Percentiles rank a stretch among this genome's conserved stretches.
Evolutionary conservation across 2,113 vertebrate genomes (phyloP).

Genomic region (Pelecanus crispus): DNA sequence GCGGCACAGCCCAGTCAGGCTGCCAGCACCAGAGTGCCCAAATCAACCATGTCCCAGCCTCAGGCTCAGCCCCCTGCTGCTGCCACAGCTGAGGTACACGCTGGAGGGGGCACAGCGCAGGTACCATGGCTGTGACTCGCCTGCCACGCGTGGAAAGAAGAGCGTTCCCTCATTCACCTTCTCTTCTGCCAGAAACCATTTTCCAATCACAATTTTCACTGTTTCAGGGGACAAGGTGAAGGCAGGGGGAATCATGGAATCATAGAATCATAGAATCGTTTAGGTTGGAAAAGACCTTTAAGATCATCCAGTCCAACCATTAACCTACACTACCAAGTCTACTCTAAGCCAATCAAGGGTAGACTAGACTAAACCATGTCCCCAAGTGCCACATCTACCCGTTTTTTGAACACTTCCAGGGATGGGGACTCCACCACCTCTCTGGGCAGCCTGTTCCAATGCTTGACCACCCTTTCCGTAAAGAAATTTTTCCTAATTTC

Average conservation of each 20-base stretch:
- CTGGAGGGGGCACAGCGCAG: neutral
- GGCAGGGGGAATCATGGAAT: neutral
- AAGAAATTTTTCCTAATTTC: too few relatives aligned
- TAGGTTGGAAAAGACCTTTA: too few relatives aligned
- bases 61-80: neutral
- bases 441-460: too few relatives aligned
- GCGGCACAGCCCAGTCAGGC: neutral
- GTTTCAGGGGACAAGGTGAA: neutral
- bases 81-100: accelerated
- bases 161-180: neutral
- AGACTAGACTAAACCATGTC: too few relatives aligned
- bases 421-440: too few relatives aligned
- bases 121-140: neutral
- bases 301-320: too few relatives aligned
- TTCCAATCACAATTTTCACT: neutral
- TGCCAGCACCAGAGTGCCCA: neutral
- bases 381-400: too few relatives aligned
- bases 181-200: neutral
- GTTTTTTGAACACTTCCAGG: too few relatives aligned
- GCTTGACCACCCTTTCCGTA: too few relatives aligned
- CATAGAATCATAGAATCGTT: too few relatives aligned
- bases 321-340: too few relatives aligned
- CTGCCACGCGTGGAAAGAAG: neutral
- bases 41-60: accelerated
- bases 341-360: too few relatives aligned